These are phyloP conservation scores for Aphelenchoides besseyi DNA, from an alignment of 1,140 invertebrate species.

Conservation along the genomic window DNA sequence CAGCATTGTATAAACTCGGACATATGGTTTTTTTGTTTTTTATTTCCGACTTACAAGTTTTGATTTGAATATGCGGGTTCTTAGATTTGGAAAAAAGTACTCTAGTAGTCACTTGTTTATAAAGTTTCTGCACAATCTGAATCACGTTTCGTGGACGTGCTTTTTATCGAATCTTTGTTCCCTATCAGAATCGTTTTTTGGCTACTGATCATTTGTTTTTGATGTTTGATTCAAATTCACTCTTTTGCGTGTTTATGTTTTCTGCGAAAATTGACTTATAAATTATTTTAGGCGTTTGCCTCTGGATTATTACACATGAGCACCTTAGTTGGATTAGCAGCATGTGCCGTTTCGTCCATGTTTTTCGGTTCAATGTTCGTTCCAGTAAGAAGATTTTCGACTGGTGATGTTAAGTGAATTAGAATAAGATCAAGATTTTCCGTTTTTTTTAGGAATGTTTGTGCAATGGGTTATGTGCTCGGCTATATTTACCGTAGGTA, in stretches of 20 bases:
- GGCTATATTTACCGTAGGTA: slow-evolving; percentile 31
- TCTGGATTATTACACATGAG: background rate
- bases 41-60: too few species aligned
- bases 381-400: slow-evolving; percentile 34
- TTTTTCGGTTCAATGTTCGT: slow-evolving; percentile 51
- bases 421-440: background rate
- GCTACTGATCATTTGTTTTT: too few species aligned
- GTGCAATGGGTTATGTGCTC: slow-evolving; percentile 46
- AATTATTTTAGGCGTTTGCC: background rate
- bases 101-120: too few species aligned
- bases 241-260: too few species aligned
- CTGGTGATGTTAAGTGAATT: slow-evolving; percentile 38
- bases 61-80: too few species aligned
- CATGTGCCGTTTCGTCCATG: slow-evolving; percentile 44
- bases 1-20: background rate
- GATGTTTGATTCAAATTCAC: too few species aligned
- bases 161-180: too few species aligned
- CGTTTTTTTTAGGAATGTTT: slow-evolving; percentile 38
- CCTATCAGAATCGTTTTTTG: too few species aligned
- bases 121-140: too few species aligned
- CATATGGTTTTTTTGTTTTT: too few species aligned
- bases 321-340: slow-evolving; percentile 34
- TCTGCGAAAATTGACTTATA: too few species aligned
- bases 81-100: too few species aligned
- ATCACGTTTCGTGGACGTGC: background rate